Base-by-base conservation (phyloP, 2,797 vertebrate species). In the Menidia menidia region DNA sequence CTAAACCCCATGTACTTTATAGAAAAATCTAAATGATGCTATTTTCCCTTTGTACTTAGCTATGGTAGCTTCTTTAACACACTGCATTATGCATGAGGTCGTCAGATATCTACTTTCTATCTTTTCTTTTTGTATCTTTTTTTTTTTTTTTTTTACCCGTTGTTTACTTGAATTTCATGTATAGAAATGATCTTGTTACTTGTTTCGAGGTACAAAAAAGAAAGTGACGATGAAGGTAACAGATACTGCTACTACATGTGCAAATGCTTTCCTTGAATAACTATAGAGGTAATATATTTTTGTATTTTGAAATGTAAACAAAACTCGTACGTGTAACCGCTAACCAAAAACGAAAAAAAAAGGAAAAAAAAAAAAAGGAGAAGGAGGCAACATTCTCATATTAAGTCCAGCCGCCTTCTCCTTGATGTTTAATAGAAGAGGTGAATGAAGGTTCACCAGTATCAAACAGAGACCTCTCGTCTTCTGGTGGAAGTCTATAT, bases 121-220 rank as follows among this genome's bases (percentile, higher is more conserved):
- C 63, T 53, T 75, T 10, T 39, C 35, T 43, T 78, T 52, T 62
- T 75, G 79, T 86, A 64, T 53, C 74, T 15, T 39, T 50, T 43
- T 78, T 85, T 39, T 50, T 43, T 78, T 85, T 89, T 84, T 64
- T 85, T 82, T 87, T 69, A 90, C 86, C 89, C 81, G 85, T 84
- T 82, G 83, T 92, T 93, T 95, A 95, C 95, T 95, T 95, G 94
- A 96, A 96, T 93, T 91, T 94, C 83, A 86, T 93, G 88, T 91
- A 84, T 77, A 84, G 80, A 86, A 93, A 91, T 88, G 87, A 94
- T 92, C 92, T 89, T 91, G 89, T 91, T 93, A 84, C 84, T 81
- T 90, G 79, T 86, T 83, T 39, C 92, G 80, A 92, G 85, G 86
- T 93, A 92, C 89, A 92, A 89, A 90, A 33, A 92, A 89, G 90